Conservation (phyloP, 2,888 invertebrate genomes). For the Strigamia transsilvanica region DNA sequence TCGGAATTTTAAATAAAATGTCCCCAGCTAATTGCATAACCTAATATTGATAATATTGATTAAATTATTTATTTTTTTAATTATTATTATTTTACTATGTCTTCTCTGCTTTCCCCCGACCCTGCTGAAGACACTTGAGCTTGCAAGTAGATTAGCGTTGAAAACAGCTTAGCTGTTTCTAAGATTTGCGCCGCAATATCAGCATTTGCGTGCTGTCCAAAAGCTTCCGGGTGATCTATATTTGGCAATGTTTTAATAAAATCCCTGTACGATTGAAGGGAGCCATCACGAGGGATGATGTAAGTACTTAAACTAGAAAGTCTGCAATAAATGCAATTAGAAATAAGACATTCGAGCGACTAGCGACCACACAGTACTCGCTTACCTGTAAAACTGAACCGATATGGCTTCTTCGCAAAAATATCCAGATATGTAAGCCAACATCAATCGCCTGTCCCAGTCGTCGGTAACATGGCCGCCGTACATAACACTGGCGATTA, state of each 20-base stretch:
- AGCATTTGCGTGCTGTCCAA: conserved; percentile 89
- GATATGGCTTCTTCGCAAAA: conserved; percentile 77
- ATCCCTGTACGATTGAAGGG: conserved; percentile 80
- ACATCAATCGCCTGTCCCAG: conserved; percentile 77
- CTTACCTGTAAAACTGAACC: conserved; percentile 73
- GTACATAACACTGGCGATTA: conserved; percentile 88
- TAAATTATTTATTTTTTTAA: background rate
- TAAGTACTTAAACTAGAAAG: conserved; percentile 78
- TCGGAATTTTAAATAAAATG: conserved; percentile 76
- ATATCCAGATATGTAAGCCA: conserved; percentile 84
- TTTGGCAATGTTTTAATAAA: conserved; percentile 80
- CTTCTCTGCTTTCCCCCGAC: conserved; percentile 73
- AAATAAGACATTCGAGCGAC: background rate
- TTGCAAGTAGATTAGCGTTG: conserved; percentile 80
- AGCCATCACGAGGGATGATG: conserved; percentile 83
- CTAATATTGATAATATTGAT: conserved; percentile 61
- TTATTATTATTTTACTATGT: conserved; percentile 68
- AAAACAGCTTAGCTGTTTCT: conserved; percentile 79
- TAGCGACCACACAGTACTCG: no score
- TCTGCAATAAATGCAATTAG: conserved; percentile 65
- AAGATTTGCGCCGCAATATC: conserved; percentile 86
- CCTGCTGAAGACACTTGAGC: conserved; percentile 70
- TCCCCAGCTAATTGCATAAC: conserved; percentile 75
- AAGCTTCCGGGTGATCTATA: conserved; percentile 83
- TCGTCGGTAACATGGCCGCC: conserved; percentile 85